phyloP scores from a whole-genome alignment of 2,888 invertebrate genomes.

The Heliconius sara region DNA sequence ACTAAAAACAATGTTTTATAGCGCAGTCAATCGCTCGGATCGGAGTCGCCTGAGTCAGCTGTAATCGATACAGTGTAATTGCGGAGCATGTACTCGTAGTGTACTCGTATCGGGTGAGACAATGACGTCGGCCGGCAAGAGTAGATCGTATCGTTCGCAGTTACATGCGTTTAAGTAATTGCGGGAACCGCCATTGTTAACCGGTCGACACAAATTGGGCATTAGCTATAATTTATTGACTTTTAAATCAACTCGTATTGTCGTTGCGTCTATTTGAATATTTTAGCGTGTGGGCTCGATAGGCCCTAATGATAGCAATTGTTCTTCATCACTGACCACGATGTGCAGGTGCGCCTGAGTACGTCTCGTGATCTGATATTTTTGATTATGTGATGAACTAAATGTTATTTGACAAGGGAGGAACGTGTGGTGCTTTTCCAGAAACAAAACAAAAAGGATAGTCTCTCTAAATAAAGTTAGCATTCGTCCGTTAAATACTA shows the following conservation, averaged over 20 bases:
- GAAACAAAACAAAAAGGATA: neutral
- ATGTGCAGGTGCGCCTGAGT: slow-evolving; percentile 72
- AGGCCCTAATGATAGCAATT: slow-evolving; percentile 80
- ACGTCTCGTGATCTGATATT: neutral
- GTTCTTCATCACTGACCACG: slow-evolving; percentile 79
- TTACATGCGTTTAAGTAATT: slow-evolving; percentile 84
- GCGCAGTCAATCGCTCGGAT: slow-evolving; percentile 73
- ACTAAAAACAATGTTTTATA: slow-evolving; percentile 78
- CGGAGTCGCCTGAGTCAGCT: slow-evolving; percentile 73
- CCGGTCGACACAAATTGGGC: slow-evolving; percentile 82
- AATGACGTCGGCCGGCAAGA: slow-evolving; percentile 70
- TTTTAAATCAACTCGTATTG: slow-evolving; percentile 80
- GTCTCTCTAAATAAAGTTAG: slow-evolving; percentile 28
- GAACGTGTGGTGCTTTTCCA: neutral
- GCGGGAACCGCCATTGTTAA: slow-evolving; percentile 83
- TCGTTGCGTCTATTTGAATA: slow-evolving; percentile 78
- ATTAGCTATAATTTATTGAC: slow-evolving; percentile 83
- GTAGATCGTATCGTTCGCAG: slow-evolving; percentile 79
- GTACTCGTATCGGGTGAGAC: slow-evolving; percentile 69
- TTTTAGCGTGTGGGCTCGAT: slow-evolving; percentile 76
- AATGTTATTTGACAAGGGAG: neutral
- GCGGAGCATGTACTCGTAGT: slow-evolving; percentile 63
- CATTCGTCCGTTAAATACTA: slow-evolving; percentile 57
- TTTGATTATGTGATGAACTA: neutral
- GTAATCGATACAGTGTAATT: slow-evolving; percentile 81